These are phyloP conservation scores for Argentina silus DNA, from an alignment of 2,797 vertebrate species.

Conservation along the genomic window DNA sequence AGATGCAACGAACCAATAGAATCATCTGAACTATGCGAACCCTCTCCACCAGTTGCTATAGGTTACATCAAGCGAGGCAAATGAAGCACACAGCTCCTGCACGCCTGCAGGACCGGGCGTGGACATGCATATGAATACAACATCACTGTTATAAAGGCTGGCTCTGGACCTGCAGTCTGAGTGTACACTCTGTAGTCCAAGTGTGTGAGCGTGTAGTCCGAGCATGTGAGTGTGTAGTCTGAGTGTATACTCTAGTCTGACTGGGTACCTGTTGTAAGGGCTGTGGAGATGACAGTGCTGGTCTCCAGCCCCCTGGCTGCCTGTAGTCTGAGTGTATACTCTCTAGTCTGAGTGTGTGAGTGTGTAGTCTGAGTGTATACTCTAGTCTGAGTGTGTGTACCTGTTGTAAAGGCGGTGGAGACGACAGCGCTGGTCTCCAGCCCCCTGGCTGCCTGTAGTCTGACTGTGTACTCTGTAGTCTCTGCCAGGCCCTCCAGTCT, in stretches of 20 bases:
- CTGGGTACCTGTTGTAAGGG: too few species aligned
- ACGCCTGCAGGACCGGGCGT: not conserved
- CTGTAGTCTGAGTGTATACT: not conserved
- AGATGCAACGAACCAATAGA: too few species aligned
- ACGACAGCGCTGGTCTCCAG: constrained; percentile 82
- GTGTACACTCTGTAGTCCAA: not conserved
- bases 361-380: not conserved
- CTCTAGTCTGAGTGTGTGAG: not conserved
- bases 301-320: too few species aligned
- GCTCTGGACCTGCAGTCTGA: not conserved
- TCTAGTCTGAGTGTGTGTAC: constrained; percentile 63
- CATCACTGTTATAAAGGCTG: not conserved
- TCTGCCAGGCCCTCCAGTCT: constrained; percentile 92
- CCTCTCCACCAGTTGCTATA: too few species aligned
- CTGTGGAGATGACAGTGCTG: too few species aligned
- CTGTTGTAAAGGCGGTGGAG: constrained; percentile 89
- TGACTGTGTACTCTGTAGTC: constrained; percentile 90
- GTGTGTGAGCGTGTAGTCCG: not conserved
- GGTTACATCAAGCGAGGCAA: too few species aligned
- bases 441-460: constrained; percentile 89
- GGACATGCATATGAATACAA: not conserved
- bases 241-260: too few species aligned
- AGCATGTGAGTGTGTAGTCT: not conserved
- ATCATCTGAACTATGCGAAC: too few species aligned
- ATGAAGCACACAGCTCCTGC: not conserved